A percentile compares a stretch with the other conserved stretches of the same genome.
These are phyloP conservation scores for Artemia franciscana DNA, from an alignment of 1,140 invertebrate species.

Conservation along the genomic window DNA sequence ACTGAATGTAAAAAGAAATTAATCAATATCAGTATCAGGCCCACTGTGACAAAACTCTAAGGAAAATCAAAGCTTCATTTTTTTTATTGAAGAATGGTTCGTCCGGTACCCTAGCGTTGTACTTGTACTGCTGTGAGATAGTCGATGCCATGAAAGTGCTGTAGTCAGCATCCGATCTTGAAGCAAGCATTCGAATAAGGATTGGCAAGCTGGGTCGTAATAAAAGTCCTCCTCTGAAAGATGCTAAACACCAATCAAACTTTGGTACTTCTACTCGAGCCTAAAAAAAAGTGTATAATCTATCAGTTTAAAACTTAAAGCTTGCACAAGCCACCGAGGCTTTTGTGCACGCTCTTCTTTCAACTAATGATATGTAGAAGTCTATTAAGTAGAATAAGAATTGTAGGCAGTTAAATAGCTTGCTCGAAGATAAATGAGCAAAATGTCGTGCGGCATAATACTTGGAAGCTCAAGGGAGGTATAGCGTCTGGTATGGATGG, in stretches of 20 bases:
- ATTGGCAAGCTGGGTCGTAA: neutral
- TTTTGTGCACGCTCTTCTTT: neutral
- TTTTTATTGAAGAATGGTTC: neutral
- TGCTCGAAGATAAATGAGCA: too few relatives aligned
- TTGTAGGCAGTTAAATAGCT: too few relatives aligned
- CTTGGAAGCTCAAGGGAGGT: too few relatives aligned
- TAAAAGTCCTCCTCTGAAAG: too few relatives aligned
- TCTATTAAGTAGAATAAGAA: too few relatives aligned
- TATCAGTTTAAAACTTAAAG: neutral
- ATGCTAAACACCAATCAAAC: neutral
- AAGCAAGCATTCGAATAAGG: neutral
- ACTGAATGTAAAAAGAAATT: neutral
- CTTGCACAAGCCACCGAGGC: neutral
- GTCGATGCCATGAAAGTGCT: neutral
- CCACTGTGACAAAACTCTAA: neutral
- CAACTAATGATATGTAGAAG: too few relatives aligned
- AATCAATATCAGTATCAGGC: neutral
- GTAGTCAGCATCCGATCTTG: neutral
- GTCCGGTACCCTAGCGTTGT: neutral
- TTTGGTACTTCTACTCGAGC: neutral
- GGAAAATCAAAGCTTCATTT: neutral
- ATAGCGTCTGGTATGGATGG: too few relatives aligned
- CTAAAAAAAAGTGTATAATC: neutral
- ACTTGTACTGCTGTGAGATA: neutral
- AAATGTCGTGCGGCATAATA: too few relatives aligned